Conservation (phyloP, 37 sponge, comb jelly and placozoan species). For the Aphrocallistes beatrix region DNA sequence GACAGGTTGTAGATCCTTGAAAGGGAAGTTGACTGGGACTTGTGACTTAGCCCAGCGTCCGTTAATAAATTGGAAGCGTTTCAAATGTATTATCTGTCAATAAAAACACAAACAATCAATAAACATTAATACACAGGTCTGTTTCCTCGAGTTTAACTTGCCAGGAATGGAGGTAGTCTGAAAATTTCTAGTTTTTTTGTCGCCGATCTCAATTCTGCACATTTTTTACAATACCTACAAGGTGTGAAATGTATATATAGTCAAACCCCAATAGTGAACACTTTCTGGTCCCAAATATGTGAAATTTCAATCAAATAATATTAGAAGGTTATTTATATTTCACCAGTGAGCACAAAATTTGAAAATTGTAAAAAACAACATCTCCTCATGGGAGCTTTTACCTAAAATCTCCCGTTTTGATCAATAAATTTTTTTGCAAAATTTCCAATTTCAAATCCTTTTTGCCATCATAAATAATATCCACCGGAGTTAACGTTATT, state of each 20-base stretch:
- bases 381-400: no score
- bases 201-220: constrained; percentile 62
- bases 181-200: constrained; percentile 91
- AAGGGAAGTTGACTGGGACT: constrained; percentile 62
- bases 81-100: constrained; percentile 84
- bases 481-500: no score
- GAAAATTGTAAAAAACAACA: no score
- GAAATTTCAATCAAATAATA: no score
- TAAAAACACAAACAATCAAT: background rate
- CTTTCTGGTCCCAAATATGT: no score
- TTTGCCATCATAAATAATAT: no score
- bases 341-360: no score
- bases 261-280: background rate
- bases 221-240: constrained; percentile 84
- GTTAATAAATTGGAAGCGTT: constrained; percentile 85
- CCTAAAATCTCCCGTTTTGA: no score
- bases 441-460: no score
- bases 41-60: constrained; percentile 91
- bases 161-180: constrained; percentile 89
- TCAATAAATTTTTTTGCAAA: no score
- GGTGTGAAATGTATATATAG: background rate
- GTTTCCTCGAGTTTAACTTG: constrained; percentile 13
- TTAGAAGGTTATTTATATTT: no score
- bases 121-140: background rate
- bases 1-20: constrained; percentile 39